Conservation (phyloP, 2,888 invertebrate species). For the Sesia apiformis region DNA sequence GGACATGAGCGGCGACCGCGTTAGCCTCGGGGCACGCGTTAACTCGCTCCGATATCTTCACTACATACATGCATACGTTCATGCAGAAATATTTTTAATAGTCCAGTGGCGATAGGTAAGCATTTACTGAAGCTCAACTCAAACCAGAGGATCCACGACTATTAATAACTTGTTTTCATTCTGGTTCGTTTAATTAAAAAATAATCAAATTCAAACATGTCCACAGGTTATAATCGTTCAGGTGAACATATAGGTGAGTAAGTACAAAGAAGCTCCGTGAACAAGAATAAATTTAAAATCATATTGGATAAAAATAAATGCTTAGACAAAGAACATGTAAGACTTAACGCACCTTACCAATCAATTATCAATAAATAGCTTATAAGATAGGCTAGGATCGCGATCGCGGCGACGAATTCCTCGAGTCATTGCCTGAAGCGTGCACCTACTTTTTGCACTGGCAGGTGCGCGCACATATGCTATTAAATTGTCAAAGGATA, state of each 20-base stretch:
- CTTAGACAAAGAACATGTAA: conserved; percentile 18
- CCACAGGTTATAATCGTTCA: too few species aligned
- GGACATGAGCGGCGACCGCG: conserved; percentile 41
- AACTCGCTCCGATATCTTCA: conserved; percentile 46
- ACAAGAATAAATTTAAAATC: too few species aligned
- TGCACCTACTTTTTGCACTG: conserved; percentile 68
- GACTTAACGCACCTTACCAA: conserved; percentile 63
- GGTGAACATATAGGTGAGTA: too few species aligned
- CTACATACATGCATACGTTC: conserved; percentile 12
- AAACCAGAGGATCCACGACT: too few species aligned
- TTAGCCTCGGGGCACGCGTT: conserved; percentile 39
- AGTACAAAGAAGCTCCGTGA: too few species aligned
- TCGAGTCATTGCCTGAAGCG: conserved; percentile 65
- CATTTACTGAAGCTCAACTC: too few species aligned
- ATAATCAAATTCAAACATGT: too few species aligned
- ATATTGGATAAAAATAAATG: too few species aligned
- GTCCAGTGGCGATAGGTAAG: too few species aligned
- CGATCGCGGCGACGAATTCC: conserved; percentile 65
- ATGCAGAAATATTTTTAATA: too few species aligned
- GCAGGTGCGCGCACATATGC: conserved; percentile 70
- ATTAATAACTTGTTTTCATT: too few species aligned
- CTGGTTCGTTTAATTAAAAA: too few species aligned
- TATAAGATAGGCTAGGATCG: conserved; percentile 59
- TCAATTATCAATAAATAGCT: conserved; percentile 71
- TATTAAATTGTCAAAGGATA: conserved; percentile 73